A percentile compares a stretch with the other conserved stretches of the same genome.
Evolutionary conservation across 1,140 invertebrate species (phyloP).

Genomic region (Whitmania pigra): DNA sequence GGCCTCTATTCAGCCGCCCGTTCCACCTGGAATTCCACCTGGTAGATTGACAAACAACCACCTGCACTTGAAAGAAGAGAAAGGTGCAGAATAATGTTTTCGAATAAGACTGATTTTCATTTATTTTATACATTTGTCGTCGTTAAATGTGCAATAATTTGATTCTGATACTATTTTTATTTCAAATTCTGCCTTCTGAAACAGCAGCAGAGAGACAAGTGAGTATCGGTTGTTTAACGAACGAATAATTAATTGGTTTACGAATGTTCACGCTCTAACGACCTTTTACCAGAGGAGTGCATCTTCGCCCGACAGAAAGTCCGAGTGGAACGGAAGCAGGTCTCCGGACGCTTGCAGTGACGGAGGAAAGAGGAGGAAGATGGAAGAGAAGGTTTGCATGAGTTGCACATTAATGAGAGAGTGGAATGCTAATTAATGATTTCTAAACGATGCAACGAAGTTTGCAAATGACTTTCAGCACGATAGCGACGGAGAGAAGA

Average conservation of each 20-base stretch:
- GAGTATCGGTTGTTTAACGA: background rate
- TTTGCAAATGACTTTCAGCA: background rate
- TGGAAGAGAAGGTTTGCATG: conserved; percentile 5
- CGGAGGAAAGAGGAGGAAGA: conserved; percentile 8
- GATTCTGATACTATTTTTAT: background rate
- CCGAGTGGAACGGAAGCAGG: conserved; percentile 11
- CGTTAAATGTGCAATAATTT: background rate
- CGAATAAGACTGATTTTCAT: background rate
- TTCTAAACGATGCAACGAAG: too few relatives aligned
- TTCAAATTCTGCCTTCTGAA: background rate
- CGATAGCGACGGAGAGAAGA: conserved; percentile 55
- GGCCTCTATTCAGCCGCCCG: background rate
- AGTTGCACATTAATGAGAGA: background rate
- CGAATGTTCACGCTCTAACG: too few relatives aligned
- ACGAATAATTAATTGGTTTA: too few relatives aligned
- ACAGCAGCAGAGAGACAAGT: background rate
- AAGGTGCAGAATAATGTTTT: background rate
- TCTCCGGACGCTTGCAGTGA: conserved; percentile 17
- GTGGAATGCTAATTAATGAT: too few relatives aligned
- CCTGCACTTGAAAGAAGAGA: conserved; percentile 16
- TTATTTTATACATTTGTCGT: background rate
- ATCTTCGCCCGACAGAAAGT: conserved; percentile 7
- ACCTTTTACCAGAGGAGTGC: conserved; percentile 4
- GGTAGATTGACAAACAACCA: background rate
- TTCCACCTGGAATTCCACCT: background rate